phyloP scores from a whole-genome alignment of 2,113 vertebrate genomes.

The Lamprologus lemairii region DNA sequence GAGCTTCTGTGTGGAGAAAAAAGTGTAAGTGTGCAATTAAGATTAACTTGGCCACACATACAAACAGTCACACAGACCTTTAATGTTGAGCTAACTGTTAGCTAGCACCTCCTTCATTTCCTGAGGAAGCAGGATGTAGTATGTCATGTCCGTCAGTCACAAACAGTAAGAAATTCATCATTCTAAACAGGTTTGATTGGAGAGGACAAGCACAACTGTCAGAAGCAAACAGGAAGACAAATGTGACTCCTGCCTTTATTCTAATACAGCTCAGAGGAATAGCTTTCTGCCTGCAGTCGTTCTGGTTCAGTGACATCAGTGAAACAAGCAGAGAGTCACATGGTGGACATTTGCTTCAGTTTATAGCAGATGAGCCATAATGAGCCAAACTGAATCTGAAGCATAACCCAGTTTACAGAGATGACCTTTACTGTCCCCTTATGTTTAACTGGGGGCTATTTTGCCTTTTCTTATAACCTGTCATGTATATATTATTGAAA shows the following conservation, averaged over 20 bases:
- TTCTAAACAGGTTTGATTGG: neutral
- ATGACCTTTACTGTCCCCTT: neutral
- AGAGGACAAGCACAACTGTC: neutral
- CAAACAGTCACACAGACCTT: neutral
- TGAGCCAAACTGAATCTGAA: neutral
- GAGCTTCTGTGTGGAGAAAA: neutral
- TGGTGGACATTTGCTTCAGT: neutral
- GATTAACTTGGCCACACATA: neutral
- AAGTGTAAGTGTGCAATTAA: neutral
- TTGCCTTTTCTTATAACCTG: neutral
- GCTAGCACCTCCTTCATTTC: neutral
- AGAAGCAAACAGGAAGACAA: neutral
- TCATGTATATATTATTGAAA: neutral
- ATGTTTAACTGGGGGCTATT: neutral
- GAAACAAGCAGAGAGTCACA: neutral
- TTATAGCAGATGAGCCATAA: neutral
- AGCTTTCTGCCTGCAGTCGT: neutral
- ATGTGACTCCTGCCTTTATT: neutral
- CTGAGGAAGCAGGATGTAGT: neutral
- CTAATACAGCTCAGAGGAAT: neutral
- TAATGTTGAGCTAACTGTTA: neutral
- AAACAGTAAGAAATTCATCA: neutral
- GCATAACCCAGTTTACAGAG: neutral
- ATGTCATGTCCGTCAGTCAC: neutral
- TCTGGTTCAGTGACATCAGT: neutral